These are phyloP conservation scores for Mycetomoellerius zeteki DNA, from an alignment of 1,140 invertebrate species.

Conservation along the genomic window DNA sequence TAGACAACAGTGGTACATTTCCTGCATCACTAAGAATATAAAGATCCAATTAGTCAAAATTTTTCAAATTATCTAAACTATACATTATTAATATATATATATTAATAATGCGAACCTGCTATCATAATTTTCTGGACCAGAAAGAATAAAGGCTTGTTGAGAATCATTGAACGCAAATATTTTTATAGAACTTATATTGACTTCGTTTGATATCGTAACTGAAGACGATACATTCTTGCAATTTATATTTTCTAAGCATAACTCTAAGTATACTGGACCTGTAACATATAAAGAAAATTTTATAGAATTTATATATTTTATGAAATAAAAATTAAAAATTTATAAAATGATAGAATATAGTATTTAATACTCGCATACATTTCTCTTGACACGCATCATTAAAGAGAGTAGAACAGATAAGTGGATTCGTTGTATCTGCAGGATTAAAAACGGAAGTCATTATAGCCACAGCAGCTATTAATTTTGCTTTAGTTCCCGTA, in stretches of 20 bases:
- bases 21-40: slow-evolving; percentile 78
- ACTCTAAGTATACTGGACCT: slow-evolving; percentile 87
- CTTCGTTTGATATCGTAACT: slow-evolving; percentile 82
- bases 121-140: slow-evolving; percentile 87
- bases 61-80: background rate
- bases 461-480: slow-evolving; percentile 86
- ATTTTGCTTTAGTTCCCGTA: slow-evolving; percentile 88
- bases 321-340: slow-evolving; percentile 3
- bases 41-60: slow-evolving; percentile 54
- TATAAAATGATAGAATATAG: slow-evolving; percentile 4
- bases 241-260: slow-evolving; percentile 87
- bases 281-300: slow-evolving; percentile 68
- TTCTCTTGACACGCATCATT: slow-evolving; percentile 86
- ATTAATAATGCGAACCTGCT: slow-evolving; percentile 74
- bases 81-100: slow-evolving; percentile 1
- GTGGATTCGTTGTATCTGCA: slow-evolving; percentile 82
- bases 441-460: slow-evolving; percentile 85
- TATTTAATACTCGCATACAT: slow-evolving; percentile 77
- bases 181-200: slow-evolving; percentile 85
- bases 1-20: slow-evolving; percentile 82
- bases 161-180: slow-evolving; percentile 87
- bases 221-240: slow-evolving; percentile 85
- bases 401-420: slow-evolving; percentile 86
- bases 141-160: slow-evolving; percentile 88
- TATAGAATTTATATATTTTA: background rate